Percentiles rank a stretch among this genome's conserved stretches.
Conservation (phyloP, 2,113 vertebrate species). For the Ondatra zibethicus region DNA sequence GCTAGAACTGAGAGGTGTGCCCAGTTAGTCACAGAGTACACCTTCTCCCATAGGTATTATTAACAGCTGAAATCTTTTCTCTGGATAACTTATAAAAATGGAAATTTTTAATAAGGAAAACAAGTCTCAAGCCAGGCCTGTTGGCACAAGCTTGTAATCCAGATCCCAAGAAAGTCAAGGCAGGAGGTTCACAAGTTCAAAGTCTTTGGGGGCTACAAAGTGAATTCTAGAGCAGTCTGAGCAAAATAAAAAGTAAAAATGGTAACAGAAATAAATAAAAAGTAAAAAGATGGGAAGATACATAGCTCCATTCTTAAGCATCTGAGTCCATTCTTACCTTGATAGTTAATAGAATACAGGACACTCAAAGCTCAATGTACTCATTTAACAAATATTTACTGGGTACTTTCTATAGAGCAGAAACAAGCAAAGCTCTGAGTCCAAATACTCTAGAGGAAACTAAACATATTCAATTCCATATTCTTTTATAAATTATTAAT, state of each 20-base stretch:
- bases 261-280: not conserved
- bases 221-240: not conserved
- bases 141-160: not conserved
- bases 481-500: slow-evolving; percentile 49
- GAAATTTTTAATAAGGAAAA: slow-evolving; percentile 42
- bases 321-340: too few relatives aligned
- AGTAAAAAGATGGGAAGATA: not conserved
- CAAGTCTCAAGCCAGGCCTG: not conserved
- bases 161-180: not conserved
- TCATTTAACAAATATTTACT: slow-evolving; percentile 49
- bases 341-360: not conserved
- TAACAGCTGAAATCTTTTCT: slow-evolving; percentile 66
- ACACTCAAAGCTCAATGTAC: slow-evolving; percentile 37
- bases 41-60: not conserved
- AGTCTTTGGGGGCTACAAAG: not conserved
- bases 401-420: not conserved
- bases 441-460: not conserved
- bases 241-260: not conserved
- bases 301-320: not conserved
- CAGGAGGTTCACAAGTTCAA: not conserved
- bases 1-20: not conserved
- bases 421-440: not conserved
- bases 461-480: slow-evolving; percentile 43
- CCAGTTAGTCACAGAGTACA: not conserved
- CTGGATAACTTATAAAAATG: slow-evolving; percentile 43